Evolutionary conservation across 2,113 vertebrate species (phyloP), one percentile per base, ranked within the genome.

Genomic region (Lathamus discolor): DNA sequence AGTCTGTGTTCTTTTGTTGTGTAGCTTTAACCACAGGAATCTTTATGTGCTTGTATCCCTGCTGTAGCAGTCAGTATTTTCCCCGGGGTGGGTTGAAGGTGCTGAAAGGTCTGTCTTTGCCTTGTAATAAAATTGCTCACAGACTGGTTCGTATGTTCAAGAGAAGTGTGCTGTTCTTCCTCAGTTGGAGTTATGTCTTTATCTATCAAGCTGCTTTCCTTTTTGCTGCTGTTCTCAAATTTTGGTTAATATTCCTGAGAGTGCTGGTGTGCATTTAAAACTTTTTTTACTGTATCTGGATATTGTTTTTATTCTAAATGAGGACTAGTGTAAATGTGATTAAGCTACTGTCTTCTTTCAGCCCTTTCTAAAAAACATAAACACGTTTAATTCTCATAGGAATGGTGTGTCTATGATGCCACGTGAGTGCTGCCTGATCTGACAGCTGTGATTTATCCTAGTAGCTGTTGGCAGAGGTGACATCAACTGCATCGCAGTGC

Each of bases 341-440:
- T 27, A 8, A 88, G 25, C 9, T 13, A 7, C 19, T 24, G 8
- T 66, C 7, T 90, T 35, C 29, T 20, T 79, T 44, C 19, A 57
- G 0, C 4, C 6, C 5, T 52, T 63, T 25, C 23, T 43, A 12
- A 39, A 41, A 41, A 52, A 7, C 16, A 5, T 49, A 12, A n/a
- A 41, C 43, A 6, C 20, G 3, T 49, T 57, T 49, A 1, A 18
- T 85, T 83, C 16, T 17, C 3, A 1, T 54, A 59, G 48, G 37
- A 64, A 4, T 52, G 41, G 4, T n/a, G 25, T 52, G 41, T 63
- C 37, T 52, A 2, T 28, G 17, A 19, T 48, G 18, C 6, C 33
- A 3, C 24, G 54, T 10, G 13, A 13, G 31, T 0, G 2, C 12
- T 44, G 35, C 28, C 31, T 83, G 0, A 0, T 70, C 43, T 57